Evolutionary conservation across 2,113 vertebrate species (phyloP), one percentile per base, ranked within the genome.

Genomic region (Tragelaphus scriptus): DNA sequence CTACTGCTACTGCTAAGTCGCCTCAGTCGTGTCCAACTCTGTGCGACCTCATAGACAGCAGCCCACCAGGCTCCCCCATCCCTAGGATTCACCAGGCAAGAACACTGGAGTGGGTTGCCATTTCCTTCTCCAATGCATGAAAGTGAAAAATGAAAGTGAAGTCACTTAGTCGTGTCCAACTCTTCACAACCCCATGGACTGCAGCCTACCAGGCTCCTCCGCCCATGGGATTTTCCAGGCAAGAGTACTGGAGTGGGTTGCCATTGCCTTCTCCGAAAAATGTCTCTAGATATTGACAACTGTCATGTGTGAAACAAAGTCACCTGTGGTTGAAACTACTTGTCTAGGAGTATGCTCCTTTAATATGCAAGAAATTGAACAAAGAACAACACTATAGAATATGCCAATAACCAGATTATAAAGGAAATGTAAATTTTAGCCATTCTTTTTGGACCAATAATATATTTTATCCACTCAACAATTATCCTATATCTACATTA

Each of bases 121-220:
- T 30, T 63, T 63, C 61, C 61, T 63, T 7, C 28, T 63, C 6
- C 61, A 63, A 7, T 30, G 2, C 28, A 30, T 15, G 13, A 63
- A 61, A 63, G 28, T 63, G 2, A 63, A 30, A 63, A 63, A 13
- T 63, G 61, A 63, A 63, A 63, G 13, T 30, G 61, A 63, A 63
- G 0, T 15, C 14, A 1, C 28, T 63, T 13, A 30, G 61, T 63
- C 6, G 0, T 30, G 61, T 15, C 28, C 0, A 0, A 63, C 61
- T 63, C 61, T 30, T 30, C 0, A 13, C 0, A 0, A 30, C 61
- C 61, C 61, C 13, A 63, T 63, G 61, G 61, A 63, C 28, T 63
- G 28, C 28, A 63, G 61, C 61, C 61, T 5, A 63, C 28, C 61
- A 63, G 61, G 28, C 28, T 30, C 61, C 61, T 63, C 61, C 0